Evolutionary conservation across 1,140 invertebrate species (phyloP), one percentile per base, ranked within the genome.

Genomic region (Macrosteles quadrilineatus): DNA sequence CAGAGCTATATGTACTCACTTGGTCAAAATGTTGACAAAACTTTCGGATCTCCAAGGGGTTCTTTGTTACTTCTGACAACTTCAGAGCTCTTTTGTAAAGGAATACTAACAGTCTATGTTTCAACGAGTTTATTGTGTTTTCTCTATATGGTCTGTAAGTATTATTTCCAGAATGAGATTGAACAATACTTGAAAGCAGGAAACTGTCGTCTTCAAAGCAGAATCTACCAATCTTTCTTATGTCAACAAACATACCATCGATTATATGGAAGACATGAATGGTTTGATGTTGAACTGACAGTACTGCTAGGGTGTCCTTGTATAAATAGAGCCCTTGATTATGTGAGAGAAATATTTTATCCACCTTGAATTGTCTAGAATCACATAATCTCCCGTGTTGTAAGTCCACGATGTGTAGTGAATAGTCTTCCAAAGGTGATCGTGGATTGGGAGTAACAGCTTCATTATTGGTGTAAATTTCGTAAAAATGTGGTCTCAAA

Each of bases 251-350:
- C 82, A 88, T 90, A n/a, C 94, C 95, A 76, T 91, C 84, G 4
- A 91, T 85, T 45, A 98, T 87, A 81, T 97, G 91, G 82, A 93
- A 98, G 70, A 98, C 88, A 78, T 98, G 93, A 78, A 99, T 95
- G n/a, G 91, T 94, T 83, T 98, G 96, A 80, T 98, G 95, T 77
- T 98, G 94, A 9, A 97, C 92, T 23, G 96, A 98, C 1, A 98
- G 82, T 9, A 99, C 91, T 12, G 96, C 95, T 59, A 99, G 83
- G 29, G 91, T 95, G 79, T 96, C 88, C 80, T 93, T 94, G 76
- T 96, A 96, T 63, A 98, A 85, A 79, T 97, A 98, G 29, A 98
- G 85, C 21, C 96, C 96, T 84, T 98, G 96, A 84, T 98, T 98
- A 77, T 98, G 95, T 1, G 96, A 96, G 19, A 98, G 83, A 78